These are phyloP conservation scores for Lanius ludovicianus DNA, from an alignment of 2,113 vertebrate species.

Conservation along the genomic window DNA sequence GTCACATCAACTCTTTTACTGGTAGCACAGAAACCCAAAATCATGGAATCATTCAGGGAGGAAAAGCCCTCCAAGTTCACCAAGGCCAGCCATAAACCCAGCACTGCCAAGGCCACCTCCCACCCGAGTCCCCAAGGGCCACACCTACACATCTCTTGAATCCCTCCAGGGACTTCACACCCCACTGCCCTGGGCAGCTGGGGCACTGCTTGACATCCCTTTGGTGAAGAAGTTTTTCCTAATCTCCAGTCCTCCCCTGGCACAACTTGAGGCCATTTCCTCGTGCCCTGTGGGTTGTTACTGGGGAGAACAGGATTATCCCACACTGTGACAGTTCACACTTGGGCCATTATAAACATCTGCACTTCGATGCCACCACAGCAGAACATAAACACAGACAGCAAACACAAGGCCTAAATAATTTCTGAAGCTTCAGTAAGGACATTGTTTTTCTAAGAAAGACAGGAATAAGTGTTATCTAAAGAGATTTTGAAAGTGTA, in stretches of 20 bases:
- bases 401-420: not conserved
- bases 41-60: accelerated
- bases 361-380: not conserved
- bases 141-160: accelerated
- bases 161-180: not conserved
- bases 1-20: not conserved
- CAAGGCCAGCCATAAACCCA: not conserved
- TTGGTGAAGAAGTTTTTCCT: not conserved
- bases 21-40: not conserved
- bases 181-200: not conserved
- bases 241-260: not conserved
- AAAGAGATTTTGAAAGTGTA: not conserved
- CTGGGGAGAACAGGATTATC: not conserved
- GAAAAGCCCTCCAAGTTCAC: not conserved
- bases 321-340: not conserved
- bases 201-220: not conserved
- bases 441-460: not conserved
- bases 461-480: not conserved
- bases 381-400: not conserved
- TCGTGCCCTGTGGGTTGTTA: accelerated
- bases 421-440: not conserved
- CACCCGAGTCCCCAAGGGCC: not conserved
- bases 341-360: not conserved
- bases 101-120: not conserved
- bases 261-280: not conserved